phyloP scores from a whole-genome alignment of 2,797 vertebrate genomes.

The Gouania willdenowi region DNA sequence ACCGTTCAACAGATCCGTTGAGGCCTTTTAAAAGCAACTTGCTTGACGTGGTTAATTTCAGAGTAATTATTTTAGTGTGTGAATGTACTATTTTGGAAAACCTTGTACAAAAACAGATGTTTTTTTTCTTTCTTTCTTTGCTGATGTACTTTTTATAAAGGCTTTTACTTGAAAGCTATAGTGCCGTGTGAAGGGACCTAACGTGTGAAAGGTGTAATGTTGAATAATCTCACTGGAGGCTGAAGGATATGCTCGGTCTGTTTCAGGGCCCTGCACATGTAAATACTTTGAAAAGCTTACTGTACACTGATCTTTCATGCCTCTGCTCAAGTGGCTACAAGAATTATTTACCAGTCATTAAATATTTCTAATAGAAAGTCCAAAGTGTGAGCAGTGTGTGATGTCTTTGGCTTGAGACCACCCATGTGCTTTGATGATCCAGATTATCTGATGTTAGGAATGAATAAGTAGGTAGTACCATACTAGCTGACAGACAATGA shows the following conservation, averaged over 20 bases:
- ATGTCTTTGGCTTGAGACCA: no score
- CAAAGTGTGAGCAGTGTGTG: background rate
- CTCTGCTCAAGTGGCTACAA: constrained; percentile 48
- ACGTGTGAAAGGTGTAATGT: constrained; percentile 24
- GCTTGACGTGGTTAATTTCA: constrained; percentile 51
- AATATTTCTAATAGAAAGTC: constrained; percentile 71
- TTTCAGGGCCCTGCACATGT: constrained; percentile 9
- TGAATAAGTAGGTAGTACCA: no score
- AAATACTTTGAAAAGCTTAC: constrained; percentile 69
- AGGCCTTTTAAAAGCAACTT: no score
- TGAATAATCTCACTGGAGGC: constrained; percentile 32
- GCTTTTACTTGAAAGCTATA: constrained; percentile 46
- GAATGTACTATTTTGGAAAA: constrained; percentile 61
- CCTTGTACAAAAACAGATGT: constrained; percentile 52
- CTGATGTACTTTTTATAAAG: constrained; percentile 50
- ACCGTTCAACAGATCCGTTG: no score
- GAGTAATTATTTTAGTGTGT: constrained; percentile 41
- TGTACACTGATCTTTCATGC: constrained; percentile 69
- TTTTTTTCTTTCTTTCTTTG: constrained; percentile 37
- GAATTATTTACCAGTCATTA: constrained; percentile 66
- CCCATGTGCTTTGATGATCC: no score
- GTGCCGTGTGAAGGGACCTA: constrained; percentile 8
- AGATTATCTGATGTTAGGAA: no score
- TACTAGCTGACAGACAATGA: no score
- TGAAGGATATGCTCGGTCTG: constrained; percentile 33